Conservation (phyloP, 2,888 invertebrate species). For the Leucophora obtusa region DNA sequence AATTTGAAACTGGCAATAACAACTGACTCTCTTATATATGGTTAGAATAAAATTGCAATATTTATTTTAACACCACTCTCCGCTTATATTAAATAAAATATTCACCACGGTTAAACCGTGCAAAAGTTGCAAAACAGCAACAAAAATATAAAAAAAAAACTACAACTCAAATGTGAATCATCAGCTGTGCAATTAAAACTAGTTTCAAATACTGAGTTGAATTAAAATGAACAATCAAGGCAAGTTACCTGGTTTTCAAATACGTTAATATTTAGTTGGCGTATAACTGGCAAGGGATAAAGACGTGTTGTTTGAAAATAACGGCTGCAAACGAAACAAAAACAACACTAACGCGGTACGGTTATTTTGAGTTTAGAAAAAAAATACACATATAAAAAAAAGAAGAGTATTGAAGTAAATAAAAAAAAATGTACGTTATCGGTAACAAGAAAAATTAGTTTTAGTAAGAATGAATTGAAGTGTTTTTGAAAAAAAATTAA, state of each 20-base stretch:
- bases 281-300: conserved; percentile 53
- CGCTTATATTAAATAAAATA: not conserved
- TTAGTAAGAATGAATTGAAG: not conserved
- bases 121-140: not conserved
- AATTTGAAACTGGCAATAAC: conserved; percentile 54
- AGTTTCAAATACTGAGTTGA: conserved; percentile 44
- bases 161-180: conserved; percentile 41
- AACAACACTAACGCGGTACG: conserved; percentile 18
- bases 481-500: conserved; percentile 3
- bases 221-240: conserved; percentile 9
- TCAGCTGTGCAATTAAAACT: conserved; percentile 63
- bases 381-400: conserved; percentile 10
- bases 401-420: conserved; percentile 16
- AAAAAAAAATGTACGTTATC: conserved; percentile 51
- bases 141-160: conserved; percentile 12
- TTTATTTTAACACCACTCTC: not conserved
- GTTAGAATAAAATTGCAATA: conserved; percentile 10
- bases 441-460: conserved; percentile 1
- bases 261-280: conserved; percentile 51
- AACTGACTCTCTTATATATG: not conserved
- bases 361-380: conserved; percentile 13
- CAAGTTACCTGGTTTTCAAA: conserved; percentile 24
- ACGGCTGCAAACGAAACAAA: conserved; percentile 21
- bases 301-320: conserved; percentile 50
- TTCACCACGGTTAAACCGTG: conserved; percentile 42